Conservation (phyloP, 2,797 vertebrate genomes). For the Syngnathus acus region DNA sequence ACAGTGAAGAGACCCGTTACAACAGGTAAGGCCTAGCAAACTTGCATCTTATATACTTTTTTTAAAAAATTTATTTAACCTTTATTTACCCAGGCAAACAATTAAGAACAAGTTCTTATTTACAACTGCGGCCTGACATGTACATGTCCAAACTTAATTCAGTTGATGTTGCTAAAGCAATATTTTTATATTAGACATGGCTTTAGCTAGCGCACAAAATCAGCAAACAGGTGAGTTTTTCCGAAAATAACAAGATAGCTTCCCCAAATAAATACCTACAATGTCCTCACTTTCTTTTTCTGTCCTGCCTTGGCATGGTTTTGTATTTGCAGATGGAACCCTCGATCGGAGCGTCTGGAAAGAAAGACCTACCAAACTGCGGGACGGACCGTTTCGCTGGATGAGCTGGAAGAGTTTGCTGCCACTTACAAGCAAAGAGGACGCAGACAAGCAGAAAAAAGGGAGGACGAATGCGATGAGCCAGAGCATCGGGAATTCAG, state of each 20-base stretch:
- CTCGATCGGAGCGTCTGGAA: constrained; percentile 86
- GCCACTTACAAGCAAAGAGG: constrained; percentile 61
- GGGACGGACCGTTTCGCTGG: constrained; percentile 81
- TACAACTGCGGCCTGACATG: too few relatives aligned
- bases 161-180: too few relatives aligned
- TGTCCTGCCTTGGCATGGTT: not conserved
- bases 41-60: not conserved
- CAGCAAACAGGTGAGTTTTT: too few relatives aligned
- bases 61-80: too few relatives aligned
- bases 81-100: too few relatives aligned
- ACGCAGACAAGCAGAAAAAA: constrained; percentile 55
- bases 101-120: too few relatives aligned
- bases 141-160: too few relatives aligned
- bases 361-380: constrained; percentile 77
- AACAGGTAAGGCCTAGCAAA: constrained; percentile 28
- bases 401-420: constrained; percentile 87
- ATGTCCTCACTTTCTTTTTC: not conserved
- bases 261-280: not conserved
- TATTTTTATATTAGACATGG: too few relatives aligned
- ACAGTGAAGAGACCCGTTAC: constrained; percentile 41
- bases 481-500: constrained; percentile 53
- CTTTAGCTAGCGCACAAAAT: too few relatives aligned
- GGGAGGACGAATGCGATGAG: constrained; percentile 61
- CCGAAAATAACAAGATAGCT: too few relatives aligned
- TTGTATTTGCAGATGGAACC: constrained; percentile 74